Conservation (phyloP, 2,888 invertebrate species). For the Microplitis manilae region DNA sequence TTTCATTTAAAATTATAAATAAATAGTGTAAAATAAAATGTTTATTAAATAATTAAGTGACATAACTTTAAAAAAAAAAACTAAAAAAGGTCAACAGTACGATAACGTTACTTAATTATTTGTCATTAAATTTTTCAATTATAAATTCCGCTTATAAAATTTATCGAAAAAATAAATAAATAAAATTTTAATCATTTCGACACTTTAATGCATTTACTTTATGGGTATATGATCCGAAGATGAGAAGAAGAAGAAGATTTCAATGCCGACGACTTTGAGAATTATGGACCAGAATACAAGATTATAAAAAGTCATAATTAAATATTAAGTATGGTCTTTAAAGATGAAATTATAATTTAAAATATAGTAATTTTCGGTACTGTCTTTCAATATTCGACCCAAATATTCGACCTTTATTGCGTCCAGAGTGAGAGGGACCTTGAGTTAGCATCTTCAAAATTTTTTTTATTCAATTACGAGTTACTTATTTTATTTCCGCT, state of each 20-base stretch:
- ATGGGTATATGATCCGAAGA: too few relatives aligned
- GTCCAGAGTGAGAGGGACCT: not conserved
- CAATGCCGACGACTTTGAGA: constrained; percentile 37
- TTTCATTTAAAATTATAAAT: too few relatives aligned
- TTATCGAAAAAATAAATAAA: constrained; percentile 1
- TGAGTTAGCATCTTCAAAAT: not conserved
- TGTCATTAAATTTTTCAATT: not conserved
- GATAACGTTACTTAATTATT: not conserved
- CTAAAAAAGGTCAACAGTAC: not conserved
- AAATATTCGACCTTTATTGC: constrained; percentile 21
- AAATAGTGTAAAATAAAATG: not conserved
- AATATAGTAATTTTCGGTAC: too few relatives aligned
- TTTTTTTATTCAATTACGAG: not conserved
- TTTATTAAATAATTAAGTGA: not conserved
- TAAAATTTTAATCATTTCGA: too few relatives aligned
- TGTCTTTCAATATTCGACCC: not conserved
- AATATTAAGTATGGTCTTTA: not conserved
- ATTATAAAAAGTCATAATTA: constrained; percentile 11
- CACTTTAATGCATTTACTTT: not conserved
- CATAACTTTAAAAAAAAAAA: not conserved
- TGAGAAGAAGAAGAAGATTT: constrained; percentile 8
- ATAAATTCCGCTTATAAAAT: not conserved
- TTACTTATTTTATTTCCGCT: not conserved
- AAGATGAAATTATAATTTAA: too few relatives aligned
- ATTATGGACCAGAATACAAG: not conserved